A percentile compares a stretch with the other conserved stretches of the same genome.
Conservation (phyloP, 2,113 vertebrate species). For the Himantopus leucocephalus region DNA sequence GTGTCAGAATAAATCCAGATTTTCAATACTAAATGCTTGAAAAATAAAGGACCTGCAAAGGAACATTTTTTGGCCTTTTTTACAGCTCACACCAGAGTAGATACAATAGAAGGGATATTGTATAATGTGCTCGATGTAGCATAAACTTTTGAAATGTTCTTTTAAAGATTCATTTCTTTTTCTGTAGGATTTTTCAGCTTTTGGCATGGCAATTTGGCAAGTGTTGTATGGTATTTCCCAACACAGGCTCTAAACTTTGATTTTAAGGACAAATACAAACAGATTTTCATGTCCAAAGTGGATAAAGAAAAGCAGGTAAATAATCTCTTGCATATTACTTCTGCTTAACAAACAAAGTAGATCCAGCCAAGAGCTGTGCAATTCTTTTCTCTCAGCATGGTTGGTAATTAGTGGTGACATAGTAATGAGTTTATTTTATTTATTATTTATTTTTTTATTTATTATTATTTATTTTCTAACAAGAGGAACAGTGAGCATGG, state of each 20-base stretch:
- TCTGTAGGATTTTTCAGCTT: constrained; percentile 57
- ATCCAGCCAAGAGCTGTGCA: neutral
- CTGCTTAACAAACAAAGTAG: neutral
- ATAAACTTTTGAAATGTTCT: neutral
- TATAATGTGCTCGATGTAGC: neutral
- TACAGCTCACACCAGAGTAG: neutral
- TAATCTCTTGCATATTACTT: neutral
- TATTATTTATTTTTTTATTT: no score
- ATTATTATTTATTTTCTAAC: no score
- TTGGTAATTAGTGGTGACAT: neutral
- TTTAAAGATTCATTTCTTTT: constrained; percentile 13
- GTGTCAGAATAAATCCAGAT: neutral
- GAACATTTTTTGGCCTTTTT: neutral
- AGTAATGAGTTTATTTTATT: neutral
- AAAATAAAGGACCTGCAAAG: neutral
- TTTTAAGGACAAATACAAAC: constrained; percentile 71
- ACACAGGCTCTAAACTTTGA: constrained; percentile 69
- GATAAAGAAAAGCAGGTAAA: constrained; percentile 71
- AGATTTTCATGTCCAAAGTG: constrained; percentile 54
- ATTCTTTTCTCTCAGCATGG: neutral
- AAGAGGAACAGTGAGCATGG: neutral
- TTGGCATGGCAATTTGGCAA: constrained; percentile 58
- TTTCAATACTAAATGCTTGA: neutral
- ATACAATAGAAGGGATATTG: neutral
- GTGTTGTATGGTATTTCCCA: constrained; percentile 63